Evolutionary conservation across 2,888 invertebrate species (phyloP), one percentile per base, ranked within the genome.

Genomic region (Heliconius ismenius): DNA sequence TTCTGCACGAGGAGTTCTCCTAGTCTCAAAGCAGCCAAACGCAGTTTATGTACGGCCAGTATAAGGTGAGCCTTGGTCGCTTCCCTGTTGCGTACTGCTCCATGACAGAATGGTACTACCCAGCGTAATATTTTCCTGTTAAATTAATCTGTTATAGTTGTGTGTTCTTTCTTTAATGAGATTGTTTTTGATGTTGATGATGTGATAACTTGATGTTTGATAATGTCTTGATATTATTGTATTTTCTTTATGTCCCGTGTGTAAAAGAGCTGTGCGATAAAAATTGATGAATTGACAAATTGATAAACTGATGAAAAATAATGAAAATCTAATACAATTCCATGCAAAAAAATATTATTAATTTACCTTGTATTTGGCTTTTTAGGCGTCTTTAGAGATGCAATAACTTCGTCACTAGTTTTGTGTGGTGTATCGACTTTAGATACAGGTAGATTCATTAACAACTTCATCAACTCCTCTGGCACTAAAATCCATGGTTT

Each of bases 401-500:
- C 88, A 2, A 96, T 86, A 10, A 95, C 90, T 77, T 95, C 94
- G 6, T 91, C 88, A 4, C 85, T 90, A 60, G 70, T 80, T 76
- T 89, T 89, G 18, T 60, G 78, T 69, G 82, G 86, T 74, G 78
- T 81, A 73, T 85, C 89, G 82, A 83, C 87, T 21, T 82, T 83
- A 1, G 79, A 49, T 18, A 80, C 81, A 7, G 82, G 86, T 76
- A 92, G 86, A 80, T 85, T 93, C 89, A 96, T 96, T 2, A 97
- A 89, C 67, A 96, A 95, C 79, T 90, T 90, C 83, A 97, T 95
- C 70, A 97, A 90, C 21, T 94, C 90, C 72, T 94, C 92, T 0
- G 96, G 96, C 24, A 95, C 95, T 80, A 96, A 90, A 39, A 89
- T 93, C 97, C 97, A 97, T 0, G 96, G 95, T 79, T 95, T 94